These are phyloP conservation scores for Ranitomeya variabilis DNA, from an alignment of 2,113 vertebrate species.

Conservation along the genomic window DNA sequence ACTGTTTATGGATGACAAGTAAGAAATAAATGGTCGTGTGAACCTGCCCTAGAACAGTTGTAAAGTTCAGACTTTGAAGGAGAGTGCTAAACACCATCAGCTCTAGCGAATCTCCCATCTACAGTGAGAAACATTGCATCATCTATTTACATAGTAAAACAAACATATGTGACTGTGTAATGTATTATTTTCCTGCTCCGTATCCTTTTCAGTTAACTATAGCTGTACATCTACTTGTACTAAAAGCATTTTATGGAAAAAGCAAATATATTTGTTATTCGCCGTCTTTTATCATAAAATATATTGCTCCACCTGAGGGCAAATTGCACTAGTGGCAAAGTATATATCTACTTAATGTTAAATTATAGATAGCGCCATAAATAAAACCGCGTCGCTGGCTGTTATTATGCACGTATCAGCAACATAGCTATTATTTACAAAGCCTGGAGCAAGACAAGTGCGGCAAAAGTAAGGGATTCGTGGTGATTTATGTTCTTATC, in stretches of 20 bases:
- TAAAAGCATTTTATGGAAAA: constrained; percentile 2
- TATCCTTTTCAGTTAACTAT: background rate
- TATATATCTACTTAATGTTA: background rate
- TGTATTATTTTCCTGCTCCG: background rate
- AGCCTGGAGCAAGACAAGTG: background rate
- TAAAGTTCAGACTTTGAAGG: too few species aligned
- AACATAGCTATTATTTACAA: constrained; percentile 16
- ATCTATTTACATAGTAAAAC: too few species aligned
- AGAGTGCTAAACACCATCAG: too few species aligned
- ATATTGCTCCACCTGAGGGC: background rate
- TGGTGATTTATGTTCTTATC: background rate
- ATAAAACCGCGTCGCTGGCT: background rate
- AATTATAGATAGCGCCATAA: background rate
- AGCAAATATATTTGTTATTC: background rate
- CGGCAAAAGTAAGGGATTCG: background rate
- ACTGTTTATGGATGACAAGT: too few species aligned
- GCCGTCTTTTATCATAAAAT: background rate
- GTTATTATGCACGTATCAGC: background rate
- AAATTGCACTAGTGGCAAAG: background rate
- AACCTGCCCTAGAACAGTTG: too few species aligned
- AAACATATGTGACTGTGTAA: too few species aligned
- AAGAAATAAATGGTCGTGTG: too few species aligned
- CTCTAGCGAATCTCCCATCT: too few species aligned
- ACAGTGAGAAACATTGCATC: too few species aligned
- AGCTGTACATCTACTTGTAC: background rate